phyloP scores from a whole-genome alignment of 2,888 invertebrate species.

The Tholera decimalis region DNA sequence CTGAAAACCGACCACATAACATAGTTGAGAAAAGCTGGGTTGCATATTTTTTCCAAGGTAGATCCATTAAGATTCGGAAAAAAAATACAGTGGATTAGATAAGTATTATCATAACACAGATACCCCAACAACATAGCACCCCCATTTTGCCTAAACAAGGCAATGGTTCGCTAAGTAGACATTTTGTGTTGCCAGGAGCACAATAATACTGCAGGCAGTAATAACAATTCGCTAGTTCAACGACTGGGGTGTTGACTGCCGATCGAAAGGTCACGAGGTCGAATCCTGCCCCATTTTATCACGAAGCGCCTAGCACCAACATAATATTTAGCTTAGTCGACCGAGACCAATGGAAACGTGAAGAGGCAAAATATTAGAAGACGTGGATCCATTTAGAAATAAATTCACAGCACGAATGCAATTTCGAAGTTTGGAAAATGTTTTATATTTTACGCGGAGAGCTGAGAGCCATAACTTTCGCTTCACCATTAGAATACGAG shows the following conservation, averaged over 20 bases:
- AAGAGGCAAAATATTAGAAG: slow-evolving; percentile 12
- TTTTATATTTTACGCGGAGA: slow-evolving; percentile 32
- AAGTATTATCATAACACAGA: slow-evolving; percentile 6
- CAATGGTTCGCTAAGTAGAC: slow-evolving; percentile 22
- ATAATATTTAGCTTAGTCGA: slow-evolving; percentile 31
- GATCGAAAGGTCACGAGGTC: slow-evolving; percentile 52
- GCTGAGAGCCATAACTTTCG: slow-evolving; percentile 17
- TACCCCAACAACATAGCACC: neutral
- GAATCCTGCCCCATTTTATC: slow-evolving; percentile 39
- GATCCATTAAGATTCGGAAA: no score
- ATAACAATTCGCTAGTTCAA: slow-evolving; percentile 42
- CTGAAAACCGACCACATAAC: no score
- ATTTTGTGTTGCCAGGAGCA: slow-evolving; percentile 29
- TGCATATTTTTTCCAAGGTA: no score
- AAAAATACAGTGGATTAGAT: slow-evolving; percentile 6
- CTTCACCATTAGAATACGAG: slow-evolving; percentile 15
- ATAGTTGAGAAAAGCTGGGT: no score
- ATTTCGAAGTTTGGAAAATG: slow-evolving; percentile 29
- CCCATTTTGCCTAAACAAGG: slow-evolving; percentile 12
- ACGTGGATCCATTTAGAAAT: slow-evolving; percentile 14
- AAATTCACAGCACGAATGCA: slow-evolving; percentile 17
- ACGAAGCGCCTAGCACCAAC: slow-evolving; percentile 2
- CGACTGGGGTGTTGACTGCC: slow-evolving; percentile 31
- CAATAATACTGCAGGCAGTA: slow-evolving; percentile 44
- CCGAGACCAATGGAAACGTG: slow-evolving; percentile 8